Evolutionary conservation across 2,888 invertebrate species (phyloP), one percentile per base, ranked within the genome.

Genomic region (Eilema griseolum): DNA sequence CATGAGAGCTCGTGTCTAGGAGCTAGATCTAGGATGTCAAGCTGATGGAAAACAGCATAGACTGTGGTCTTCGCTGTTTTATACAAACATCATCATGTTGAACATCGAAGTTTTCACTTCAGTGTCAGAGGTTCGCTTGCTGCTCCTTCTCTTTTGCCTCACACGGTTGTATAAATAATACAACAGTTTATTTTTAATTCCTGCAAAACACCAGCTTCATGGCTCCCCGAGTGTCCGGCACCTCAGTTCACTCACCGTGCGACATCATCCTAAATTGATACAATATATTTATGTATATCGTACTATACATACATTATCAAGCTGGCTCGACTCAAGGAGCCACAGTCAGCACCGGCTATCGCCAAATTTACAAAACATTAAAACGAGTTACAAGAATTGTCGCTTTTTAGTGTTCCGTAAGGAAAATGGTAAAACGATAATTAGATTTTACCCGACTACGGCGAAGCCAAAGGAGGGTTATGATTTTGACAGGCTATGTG

Each of bases 201-300:
- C 59, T 26, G 3, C 57, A 65, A 23, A 56, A 12, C 10, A 16
- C 23, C 7, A 11, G 67, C 80, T 75, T 65, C 79, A 70, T 85
- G 86, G 85, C 60, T 68, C 71, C 80, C 76, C 37, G 12, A 66
- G 75, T 79, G 83, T 79, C 83, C 88, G 85, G 83, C 75, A 77
- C 78, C 85, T 79, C 83, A 87, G 91, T 90, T 89, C 90, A 90
- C 88, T 91, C 89, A 89, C 87, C 86, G 89, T 88, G 89, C 88
- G 93, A 92, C 92, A 91, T 89, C 86, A 85, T 87, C 88, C 88
- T 86, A 86, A 87, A 82, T 83, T 78, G 76, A 81, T 85, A 82
- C 80, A 76, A 79, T 68, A 70, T 85, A 80, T 85, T 78, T 84
- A 83, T 85, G 77, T 83, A 81, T 80, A 78, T 68, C 61, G 70